Evolutionary conservation across 2,113 vertebrate genomes (phyloP).

Genomic region (Phrynocephalus versicolor): DNA sequence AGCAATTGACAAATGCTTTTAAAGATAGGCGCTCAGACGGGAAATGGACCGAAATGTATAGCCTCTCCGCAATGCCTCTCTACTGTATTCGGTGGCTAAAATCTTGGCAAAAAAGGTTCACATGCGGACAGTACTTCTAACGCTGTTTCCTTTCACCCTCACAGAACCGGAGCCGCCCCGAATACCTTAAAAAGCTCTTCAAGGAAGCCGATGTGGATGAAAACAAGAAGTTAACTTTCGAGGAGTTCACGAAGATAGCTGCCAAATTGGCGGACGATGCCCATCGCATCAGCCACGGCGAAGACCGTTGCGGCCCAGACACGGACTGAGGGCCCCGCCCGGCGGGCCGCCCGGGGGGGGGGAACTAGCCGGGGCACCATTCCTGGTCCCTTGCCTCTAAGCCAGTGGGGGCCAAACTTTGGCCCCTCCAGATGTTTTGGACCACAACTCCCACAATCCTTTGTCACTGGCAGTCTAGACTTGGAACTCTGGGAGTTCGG

Average conservation of each 20-base stretch:
- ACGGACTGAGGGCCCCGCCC: background rate
- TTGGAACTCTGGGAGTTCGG: no score
- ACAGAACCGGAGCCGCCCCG: fast-evolving
- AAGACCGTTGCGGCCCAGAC: background rate
- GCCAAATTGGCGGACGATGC: background rate
- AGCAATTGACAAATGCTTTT: no score
- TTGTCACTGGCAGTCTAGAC: no score
- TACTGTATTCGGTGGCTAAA: no score
- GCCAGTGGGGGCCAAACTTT: background rate
- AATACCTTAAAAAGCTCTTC: fast-evolving
- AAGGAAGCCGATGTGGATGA: constrained; percentile 7
- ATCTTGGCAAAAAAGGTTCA: no score
- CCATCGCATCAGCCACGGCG: constrained; percentile 16
- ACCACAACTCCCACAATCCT: no score
- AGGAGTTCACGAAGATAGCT: constrained; percentile 38
- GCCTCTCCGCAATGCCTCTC: no score
- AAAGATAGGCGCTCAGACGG: no score
- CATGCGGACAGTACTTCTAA: background rate
- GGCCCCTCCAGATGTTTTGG: background rate
- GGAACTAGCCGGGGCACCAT: background rate
- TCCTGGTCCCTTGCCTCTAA: no score
- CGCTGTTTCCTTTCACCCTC: background rate
- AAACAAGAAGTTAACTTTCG: background rate
- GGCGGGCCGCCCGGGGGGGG: no score
- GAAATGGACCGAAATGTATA: no score